Base-by-base conservation (phyloP, 2,888 invertebrate genomes). In the Achlya flavicornis region DNA sequence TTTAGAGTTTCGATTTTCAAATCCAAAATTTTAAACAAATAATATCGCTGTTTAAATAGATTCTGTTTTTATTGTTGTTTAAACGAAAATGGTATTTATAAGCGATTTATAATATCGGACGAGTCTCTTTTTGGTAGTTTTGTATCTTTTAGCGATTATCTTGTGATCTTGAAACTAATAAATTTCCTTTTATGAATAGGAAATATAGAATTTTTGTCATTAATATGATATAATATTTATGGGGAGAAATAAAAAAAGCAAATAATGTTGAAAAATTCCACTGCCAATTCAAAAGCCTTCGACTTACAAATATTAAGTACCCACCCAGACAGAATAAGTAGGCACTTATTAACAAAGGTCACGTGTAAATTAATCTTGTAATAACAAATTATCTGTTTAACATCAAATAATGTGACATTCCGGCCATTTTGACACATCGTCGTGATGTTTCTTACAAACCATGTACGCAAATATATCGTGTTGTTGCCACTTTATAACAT, bases 361-460 rank as follows among this genome's bases (percentile, higher is more conserved):
- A 71, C 71, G 77, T 78, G 78, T 76, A 72, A 77, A 78, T 78
- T 78, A 76, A 78, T 78, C 75, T 71, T 70, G 74, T 74, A 78
- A 78, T 73, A 73, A 73, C 75, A 63, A 75, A 70, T 75, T 66
- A 71, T 72, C 69, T 78, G 70, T 79, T 78, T 75, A 69, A 64
- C 72, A 76, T 80, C 72, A 77, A 85, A 87, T 78, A 86, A 80
- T 75, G 72, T 83, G 68, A 80, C 82, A 88, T 88, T 83, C 84
- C 83, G 74, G 73, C 71, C 80, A 77, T 83, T 81, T 87, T 88
- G 85, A 84, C 89, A 89, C 79, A 77, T 86, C 71, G 79, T 73
- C 77, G 88, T 74, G 80, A 89, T 65, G 81, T 87, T 87, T 88
- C 83, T 80, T 78, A 84, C 86, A 87, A 88, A 90, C 87, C 79